A percentile compares a stretch with the other conserved stretches of the same genome.
phyloP scores from a whole-genome alignment of 2,113 vertebrate genomes.

The Aleadryas rufinucha region DNA sequence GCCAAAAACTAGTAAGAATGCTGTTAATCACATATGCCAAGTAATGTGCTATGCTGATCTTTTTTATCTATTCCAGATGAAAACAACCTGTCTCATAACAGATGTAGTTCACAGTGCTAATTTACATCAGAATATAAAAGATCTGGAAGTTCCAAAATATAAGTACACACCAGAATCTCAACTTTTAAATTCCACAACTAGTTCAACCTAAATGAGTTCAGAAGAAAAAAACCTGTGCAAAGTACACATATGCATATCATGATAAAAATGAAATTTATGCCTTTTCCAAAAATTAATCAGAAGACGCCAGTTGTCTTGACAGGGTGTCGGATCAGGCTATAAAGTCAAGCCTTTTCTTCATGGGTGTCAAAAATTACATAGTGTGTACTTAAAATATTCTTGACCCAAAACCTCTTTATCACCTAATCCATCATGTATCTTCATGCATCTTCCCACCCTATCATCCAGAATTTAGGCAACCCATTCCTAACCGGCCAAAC shows the following conservation, averaged over 20 bases:
- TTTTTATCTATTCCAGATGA: background rate
- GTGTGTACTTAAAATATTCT: background rate
- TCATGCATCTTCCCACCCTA: background rate
- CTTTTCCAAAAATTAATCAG: background rate
- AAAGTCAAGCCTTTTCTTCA: background rate
- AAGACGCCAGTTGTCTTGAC: background rate
- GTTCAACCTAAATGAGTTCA: background rate
- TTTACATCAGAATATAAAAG: background rate
- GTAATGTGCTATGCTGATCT: background rate
- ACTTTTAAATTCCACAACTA: background rate
- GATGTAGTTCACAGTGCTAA: background rate
- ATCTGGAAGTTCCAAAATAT: background rate
- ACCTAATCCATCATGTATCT: background rate
- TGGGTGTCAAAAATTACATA: background rate
- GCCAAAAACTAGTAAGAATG: background rate
- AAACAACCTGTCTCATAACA: background rate
- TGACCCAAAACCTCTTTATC: background rate
- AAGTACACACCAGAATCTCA: background rate
- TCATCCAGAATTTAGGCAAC: background rate
- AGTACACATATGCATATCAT: background rate
- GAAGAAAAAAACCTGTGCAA: background rate
- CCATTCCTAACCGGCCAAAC: background rate
- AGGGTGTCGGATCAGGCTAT: background rate
- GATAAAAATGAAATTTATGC: background rate
- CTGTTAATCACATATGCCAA: background rate